Percentiles rank a stretch among this genome's conserved stretches.
These are phyloP conservation scores for Gallirallus australis DNA, from an alignment of 2,797 vertebrate species.

Conservation along the genomic window DNA sequence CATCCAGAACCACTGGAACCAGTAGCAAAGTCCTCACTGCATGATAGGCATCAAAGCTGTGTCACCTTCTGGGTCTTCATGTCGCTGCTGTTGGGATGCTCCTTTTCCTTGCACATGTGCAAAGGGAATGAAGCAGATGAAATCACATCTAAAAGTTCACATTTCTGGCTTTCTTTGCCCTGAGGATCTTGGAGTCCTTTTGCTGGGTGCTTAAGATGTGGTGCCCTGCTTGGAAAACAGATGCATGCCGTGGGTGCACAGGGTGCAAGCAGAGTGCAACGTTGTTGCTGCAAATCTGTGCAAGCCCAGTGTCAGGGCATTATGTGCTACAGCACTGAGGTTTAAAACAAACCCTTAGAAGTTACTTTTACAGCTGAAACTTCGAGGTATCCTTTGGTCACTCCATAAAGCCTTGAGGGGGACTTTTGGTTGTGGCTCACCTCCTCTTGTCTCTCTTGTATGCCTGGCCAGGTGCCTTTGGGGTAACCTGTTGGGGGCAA, in stretches of 20 bases:
- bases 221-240: background rate
- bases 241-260: background rate
- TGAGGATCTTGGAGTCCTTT: background rate
- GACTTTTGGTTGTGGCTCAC: rapidly evolving
- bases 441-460: background rate
- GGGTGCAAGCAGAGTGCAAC: background rate
- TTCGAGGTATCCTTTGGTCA: rapidly evolving
- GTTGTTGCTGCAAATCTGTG: background rate
- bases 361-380: background rate
- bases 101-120: rapidly evolving
- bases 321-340: background rate
- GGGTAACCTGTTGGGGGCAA: background rate
- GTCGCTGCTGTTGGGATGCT: rapidly evolving
- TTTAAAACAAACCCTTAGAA: background rate
- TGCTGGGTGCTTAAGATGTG: background rate
- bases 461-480: background rate
- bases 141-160: rapidly evolving
- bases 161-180: background rate
- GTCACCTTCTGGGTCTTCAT: background rate
- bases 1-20: background rate
- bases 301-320: background rate
- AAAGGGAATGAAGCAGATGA: rapidly evolving
- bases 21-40: background rate
- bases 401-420: background rate
- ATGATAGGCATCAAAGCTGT: background rate